Evolutionary conservation across 2,797 vertebrate species (phyloP).

Genomic region (Anguilla megastoma): DNA sequence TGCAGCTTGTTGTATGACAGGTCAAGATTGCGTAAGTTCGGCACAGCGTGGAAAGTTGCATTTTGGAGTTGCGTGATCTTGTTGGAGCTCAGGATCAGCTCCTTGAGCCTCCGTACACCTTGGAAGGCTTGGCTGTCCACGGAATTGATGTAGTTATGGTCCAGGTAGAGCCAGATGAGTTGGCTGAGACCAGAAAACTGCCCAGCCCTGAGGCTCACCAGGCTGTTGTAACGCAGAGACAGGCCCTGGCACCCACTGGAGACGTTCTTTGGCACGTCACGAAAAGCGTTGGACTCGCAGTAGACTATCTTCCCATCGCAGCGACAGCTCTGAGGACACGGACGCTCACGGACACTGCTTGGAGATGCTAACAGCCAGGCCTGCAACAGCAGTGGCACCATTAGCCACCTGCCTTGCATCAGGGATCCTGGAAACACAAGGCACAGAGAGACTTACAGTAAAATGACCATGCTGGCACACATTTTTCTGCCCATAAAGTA

Average conservation of each 20-base stretch:
- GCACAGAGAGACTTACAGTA: background rate
- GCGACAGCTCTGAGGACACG: conserved; percentile 91
- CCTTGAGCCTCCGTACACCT: conserved; percentile 91
- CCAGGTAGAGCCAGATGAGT: conserved; percentile 96
- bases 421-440: conserved; percentile 68
- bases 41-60: conserved; percentile 88
- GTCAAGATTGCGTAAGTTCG: conserved; percentile 93
- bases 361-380: conserved; percentile 75
- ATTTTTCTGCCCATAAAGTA: background rate
- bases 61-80: conserved; percentile 90
- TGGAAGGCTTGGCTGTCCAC: conserved; percentile 93
- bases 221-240: conserved; percentile 95
- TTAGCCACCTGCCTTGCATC: conserved; percentile 67
- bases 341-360: conserved; percentile 80
- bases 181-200: conserved; percentile 94
- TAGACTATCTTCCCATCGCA: conserved; percentile 98
- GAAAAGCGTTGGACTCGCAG: conserved; percentile 94
- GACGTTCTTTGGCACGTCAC: conserved; percentile 91
- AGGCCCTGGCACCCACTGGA: conserved; percentile 91
- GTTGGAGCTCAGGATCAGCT: conserved; percentile 96
- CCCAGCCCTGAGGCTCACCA: conserved; percentile 85
- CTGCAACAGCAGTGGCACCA: conserved; percentile 65
- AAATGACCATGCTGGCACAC: background rate
- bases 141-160: conserved; percentile 90
- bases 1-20: conserved; percentile 97